Conservation (phyloP, 2,797 vertebrate genomes). For the Sebastes jordani region DNA sequence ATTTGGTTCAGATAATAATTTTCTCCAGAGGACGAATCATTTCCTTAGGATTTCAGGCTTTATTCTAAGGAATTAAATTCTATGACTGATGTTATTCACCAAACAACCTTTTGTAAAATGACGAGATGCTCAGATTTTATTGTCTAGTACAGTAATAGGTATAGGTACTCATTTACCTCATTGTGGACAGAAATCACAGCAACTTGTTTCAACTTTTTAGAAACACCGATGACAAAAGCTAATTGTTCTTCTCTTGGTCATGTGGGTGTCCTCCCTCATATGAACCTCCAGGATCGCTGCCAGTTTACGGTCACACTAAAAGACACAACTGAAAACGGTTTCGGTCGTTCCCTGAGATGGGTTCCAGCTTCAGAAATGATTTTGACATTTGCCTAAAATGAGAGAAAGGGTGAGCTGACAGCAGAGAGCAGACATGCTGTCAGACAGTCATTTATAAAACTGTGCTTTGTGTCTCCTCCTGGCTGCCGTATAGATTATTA, state of each 20-base stretch:
- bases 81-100: too few relatives aligned
- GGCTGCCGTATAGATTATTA: constrained; percentile 18
- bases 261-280: background rate
- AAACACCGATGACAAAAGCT: too few relatives aligned
- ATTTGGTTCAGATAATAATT: background rate
- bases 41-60: too few relatives aligned
- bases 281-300: background rate
- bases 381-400: background rate
- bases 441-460: background rate
- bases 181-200: too few relatives aligned
- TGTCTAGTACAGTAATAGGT: too few relatives aligned
- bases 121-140: too few relatives aligned
- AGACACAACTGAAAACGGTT: background rate
- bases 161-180: too few relatives aligned
- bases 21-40: background rate
- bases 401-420: background rate
- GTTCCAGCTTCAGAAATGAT: background rate
- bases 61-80: too few relatives aligned
- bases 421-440: background rate
- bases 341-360: background rate
- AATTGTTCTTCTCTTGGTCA: background rate
- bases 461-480: background rate
- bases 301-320: background rate
- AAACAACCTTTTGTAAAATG: too few relatives aligned
- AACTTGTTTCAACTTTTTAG: too few relatives aligned